Evolutionary conservation across 1,140 invertebrate genomes (phyloP).

Genomic region (Helicoverpa zea): DNA sequence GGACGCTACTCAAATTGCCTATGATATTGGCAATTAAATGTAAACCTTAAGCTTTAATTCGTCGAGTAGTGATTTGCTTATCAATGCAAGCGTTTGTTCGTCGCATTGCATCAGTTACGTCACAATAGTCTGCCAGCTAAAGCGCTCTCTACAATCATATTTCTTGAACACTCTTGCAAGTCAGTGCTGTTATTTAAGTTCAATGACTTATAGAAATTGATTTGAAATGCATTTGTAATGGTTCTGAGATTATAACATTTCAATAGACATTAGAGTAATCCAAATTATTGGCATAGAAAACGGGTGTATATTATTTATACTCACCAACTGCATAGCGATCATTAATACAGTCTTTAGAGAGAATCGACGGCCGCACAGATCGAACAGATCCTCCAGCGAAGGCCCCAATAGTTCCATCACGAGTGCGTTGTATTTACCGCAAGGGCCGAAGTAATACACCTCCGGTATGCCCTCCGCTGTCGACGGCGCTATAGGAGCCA

Average conservation of each 20-base stretch:
- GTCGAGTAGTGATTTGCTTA: slow-evolving; percentile 28
- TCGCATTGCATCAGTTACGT: slow-evolving; percentile 44
- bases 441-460: slow-evolving; percentile 99
- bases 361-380: slow-evolving; percentile 99
- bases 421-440: slow-evolving; percentile 99
- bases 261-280: slow-evolving; percentile 2
- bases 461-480: slow-evolving; percentile 98
- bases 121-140: slow-evolving; percentile 38
- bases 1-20: slow-evolving; percentile 20
- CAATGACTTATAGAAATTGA: slow-evolving; percentile 34
- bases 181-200: slow-evolving; percentile 37
- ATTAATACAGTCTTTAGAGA: slow-evolving; percentile 99
- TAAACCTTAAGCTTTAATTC: slow-evolving; percentile 20
- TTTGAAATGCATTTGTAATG: slow-evolving; percentile 1
- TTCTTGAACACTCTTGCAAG: slow-evolving; percentile 27
- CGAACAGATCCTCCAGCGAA: slow-evolving; percentile 99
- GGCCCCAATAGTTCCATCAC: slow-evolving; percentile 99
- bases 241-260: neutral
- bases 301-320: slow-evolving; percentile 64
- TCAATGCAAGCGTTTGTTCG: slow-evolving; percentile 36
- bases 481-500: slow-evolving; percentile 77
- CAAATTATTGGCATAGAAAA: neutral
- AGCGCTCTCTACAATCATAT: slow-evolving; percentile 37
- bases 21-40: slow-evolving; percentile 11
- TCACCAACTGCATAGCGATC: slow-evolving; percentile 99